A percentile compares a stretch with the other conserved stretches of the same genome.
phyloP scores from a whole-genome alignment of 2,113 vertebrate species.

The Rhynchopsitta pachyrhyncha region DNA sequence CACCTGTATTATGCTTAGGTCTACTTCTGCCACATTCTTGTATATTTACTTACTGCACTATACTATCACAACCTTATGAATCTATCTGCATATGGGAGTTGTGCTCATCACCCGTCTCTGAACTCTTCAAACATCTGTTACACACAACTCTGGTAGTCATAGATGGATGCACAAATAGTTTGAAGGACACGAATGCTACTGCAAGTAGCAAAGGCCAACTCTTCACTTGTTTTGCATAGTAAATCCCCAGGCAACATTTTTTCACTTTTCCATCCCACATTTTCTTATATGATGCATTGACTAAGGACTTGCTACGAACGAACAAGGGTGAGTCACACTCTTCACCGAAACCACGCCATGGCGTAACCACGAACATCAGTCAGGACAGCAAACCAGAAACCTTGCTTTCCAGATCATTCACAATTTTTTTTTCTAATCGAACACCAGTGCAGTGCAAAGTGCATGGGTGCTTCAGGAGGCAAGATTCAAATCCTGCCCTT shows the following conservation, averaged over 20 bases:
- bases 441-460: background rate
- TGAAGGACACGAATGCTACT: background rate
- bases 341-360: background rate
- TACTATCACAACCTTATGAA: background rate
- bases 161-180: background rate
- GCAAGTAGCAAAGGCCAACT: background rate
- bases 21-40: background rate
- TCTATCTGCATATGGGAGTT: background rate
- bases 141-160: background rate
- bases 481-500: background rate
- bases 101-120: background rate
- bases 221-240: background rate
- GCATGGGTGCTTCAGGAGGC: fast-evolving
- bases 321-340: fast-evolving
- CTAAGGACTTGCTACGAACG: background rate
- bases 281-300: fast-evolving
- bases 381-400: background rate
- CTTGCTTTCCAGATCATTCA: background rate
- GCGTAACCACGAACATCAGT: background rate
- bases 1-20: background rate
- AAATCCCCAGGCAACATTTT: fast-evolving
- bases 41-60: background rate
- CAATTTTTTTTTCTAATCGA: background rate
- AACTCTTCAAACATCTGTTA: background rate
- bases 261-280: background rate